Evolutionary conservation across 2,888 invertebrate genomes (phyloP).

Genomic region (Pasiphila rectangulata): DNA sequence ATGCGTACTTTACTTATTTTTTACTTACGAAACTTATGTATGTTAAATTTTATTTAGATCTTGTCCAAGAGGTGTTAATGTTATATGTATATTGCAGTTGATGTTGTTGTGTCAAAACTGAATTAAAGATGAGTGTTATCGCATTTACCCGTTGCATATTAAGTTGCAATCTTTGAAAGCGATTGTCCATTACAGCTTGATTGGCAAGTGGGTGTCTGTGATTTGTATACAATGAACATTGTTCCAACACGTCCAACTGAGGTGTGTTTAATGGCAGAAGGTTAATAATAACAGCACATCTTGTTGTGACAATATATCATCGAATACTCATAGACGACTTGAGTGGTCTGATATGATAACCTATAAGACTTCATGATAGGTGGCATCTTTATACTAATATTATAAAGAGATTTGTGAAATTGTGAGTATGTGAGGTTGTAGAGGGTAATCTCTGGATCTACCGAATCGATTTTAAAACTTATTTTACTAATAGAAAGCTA

Average conservation of each 20-base stretch:
- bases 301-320: neutral
- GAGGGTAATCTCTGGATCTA: too few species aligned
- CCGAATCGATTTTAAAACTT: too few species aligned
- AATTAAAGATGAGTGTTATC: slow-evolving; percentile 32
- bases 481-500: too few species aligned
- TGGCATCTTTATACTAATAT: neutral
- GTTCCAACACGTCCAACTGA: slow-evolving; percentile 47
- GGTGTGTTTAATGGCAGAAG: slow-evolving; percentile 35
- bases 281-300: slow-evolving; percentile 44
- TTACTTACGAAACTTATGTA: too few species aligned
- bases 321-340: neutral
- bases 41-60: too few species aligned
- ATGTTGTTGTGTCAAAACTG: slow-evolving; percentile 15
- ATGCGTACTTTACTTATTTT: too few species aligned
- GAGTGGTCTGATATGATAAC: too few species aligned
- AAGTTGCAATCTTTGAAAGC: slow-evolving; percentile 32
- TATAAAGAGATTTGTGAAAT: too few species aligned
- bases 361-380: neutral
- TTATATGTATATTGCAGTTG: neutral
- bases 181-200: slow-evolving; percentile 30
- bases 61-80: too few species aligned
- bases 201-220: slow-evolving; percentile 39
- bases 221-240: slow-evolving; percentile 80
- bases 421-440: too few species aligned
- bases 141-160: slow-evolving; percentile 30